These are phyloP conservation scores for Lophochroa leadbeateri DNA, from an alignment of 2,113 vertebrate species.

Conservation along the genomic window DNA sequence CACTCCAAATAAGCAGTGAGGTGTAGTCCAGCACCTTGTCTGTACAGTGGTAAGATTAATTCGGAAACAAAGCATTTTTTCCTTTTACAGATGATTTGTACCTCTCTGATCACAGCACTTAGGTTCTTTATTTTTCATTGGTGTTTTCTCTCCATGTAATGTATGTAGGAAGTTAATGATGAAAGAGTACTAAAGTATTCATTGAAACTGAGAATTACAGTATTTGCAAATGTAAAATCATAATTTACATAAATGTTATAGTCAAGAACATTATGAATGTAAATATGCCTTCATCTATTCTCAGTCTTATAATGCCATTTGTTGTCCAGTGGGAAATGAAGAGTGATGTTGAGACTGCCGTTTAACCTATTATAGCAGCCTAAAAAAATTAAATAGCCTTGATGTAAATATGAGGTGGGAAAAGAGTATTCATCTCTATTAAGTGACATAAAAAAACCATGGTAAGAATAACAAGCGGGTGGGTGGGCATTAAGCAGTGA, in stretches of 20 bases:
- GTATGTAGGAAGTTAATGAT: conserved; percentile 48
- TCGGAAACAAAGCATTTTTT: conserved; percentile 7
- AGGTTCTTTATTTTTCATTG: conserved; percentile 30
- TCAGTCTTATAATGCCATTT: conserved; percentile 62
- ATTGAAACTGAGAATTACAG: conserved; percentile 64
- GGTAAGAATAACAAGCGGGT: conserved; percentile 54
- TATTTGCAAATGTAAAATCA: conserved; percentile 73
- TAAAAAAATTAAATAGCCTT: conserved; percentile 63
- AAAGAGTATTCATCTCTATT: conserved; percentile 72
- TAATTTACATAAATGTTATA: conserved; percentile 74
- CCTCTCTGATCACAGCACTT: background rate
- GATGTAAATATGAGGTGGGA: conserved; percentile 69
- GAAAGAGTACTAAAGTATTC: conserved; percentile 61
- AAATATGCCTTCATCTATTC: conserved; percentile 69
- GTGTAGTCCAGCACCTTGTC: background rate
- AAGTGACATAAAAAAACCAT: conserved; percentile 58
- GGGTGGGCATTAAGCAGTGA: conserved; percentile 57
- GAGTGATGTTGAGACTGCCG: conserved; percentile 62
- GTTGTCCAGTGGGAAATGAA: conserved; percentile 71
- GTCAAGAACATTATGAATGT: conserved; percentile 63
- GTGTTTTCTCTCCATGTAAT: conserved; percentile 21
- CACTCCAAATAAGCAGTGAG: rapidly evolving
- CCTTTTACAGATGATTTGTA: background rate
- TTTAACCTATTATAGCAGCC: conserved; percentile 70
- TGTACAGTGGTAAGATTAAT: background rate